Evolutionary conservation across 37 sponge, comb jelly and placozoan species (phyloP), one percentile per base, ranked within the genome.

Genomic region (Tethya wilhelma): DNA sequence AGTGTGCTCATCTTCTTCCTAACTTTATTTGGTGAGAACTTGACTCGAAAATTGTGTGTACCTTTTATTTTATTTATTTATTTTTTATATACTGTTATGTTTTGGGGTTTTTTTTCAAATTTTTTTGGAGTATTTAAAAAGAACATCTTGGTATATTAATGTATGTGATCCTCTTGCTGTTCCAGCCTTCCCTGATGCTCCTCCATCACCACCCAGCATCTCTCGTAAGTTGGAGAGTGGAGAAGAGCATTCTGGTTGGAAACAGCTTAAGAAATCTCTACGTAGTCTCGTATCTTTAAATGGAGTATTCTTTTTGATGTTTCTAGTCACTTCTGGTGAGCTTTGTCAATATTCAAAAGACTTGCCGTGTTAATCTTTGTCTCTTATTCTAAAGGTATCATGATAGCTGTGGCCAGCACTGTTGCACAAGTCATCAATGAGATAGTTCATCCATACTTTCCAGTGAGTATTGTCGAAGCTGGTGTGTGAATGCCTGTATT

Each of bases 141-240:
- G n/a, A n/a, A n/a, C n/a, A n/a, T n/a, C n/a, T n/a, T n/a, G n/a
- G n/a, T n/a, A n/a, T n/a, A n/a, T n/a, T n/a, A 2, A 32, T 45
- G 26, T 20, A 43, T 39, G 38, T 74, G 2, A 44, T 56, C 25
- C 17, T 74, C 4, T 29, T 46, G 37, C 1, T 12, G 7, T 43
- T 74, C 22, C 30, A 83, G 83, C 46, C 49, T 23, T 74, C 22
- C 75, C 75, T 20, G 64, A 65, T 8, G 83, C 67, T 64, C 83
- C 83, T 11, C 83, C 83, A 28, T 38, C 55, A 44, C 83, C 83
- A 49, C 83, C 83, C 17, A 83, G 83, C 64, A 62, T 59, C 9
- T 74, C 83, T 12, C 29, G 43, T 4, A 28, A 29, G n/a, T 55
- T 56, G 25, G 53, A 49, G 53, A 49, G 9, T 14, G 14, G 53